Base-by-base conservation (phyloP, 2,797 vertebrate species). In the Diplodus sargus region DNA sequence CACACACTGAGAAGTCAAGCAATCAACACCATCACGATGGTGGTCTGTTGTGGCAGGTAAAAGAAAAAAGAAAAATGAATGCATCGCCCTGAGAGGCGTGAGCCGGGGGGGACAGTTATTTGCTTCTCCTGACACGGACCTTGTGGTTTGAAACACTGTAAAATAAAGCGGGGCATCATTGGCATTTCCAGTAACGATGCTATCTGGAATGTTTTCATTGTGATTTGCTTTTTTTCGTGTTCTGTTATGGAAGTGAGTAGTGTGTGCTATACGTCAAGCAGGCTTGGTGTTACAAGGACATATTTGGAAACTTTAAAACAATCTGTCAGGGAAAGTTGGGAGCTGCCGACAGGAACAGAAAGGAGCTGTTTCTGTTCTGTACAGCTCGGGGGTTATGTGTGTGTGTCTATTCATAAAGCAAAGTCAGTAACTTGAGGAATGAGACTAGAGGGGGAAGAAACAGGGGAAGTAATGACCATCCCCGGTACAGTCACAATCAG, bases 11-110 rank as follows among this genome's bases (percentile, higher is more conserved):
- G 71, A 56, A 84, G 56, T 60, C 70, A 68, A 58, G 83, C 53
- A 78, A 85, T 89, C 85, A 77, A 68, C 77, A 70, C 48, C 70
- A 42, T 80, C 69, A 57, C 15, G 39, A 73, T 20, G 42, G 78
- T 5, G 72, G 78, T 74, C 67, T 71, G 78, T 51, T 58, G 49
- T 56, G 49, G 78, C 60, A 85, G 74, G 84, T 69, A 22, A 69
- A 69, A 78, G 62, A 30, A 28, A 43, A 25, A 56, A 53, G 16
- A 63, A 25, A 53, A 70, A 74, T 45, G 25, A 68, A 76, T 22
- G 42, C 20, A 48, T 61, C 15, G 4, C 66, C 64, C 39, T 42
- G 39, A 51, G 74, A 68, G 65, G 58, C 39, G 42, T 39, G 45
- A 70, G 28, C 14, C 51, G 45, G 4, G 7, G 7, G 5, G 52